Evolutionary conservation across 1,140 invertebrate species (phyloP), one percentile per base, ranked within the genome.

Genomic region (Ceratosolen fusciceps): DNA sequence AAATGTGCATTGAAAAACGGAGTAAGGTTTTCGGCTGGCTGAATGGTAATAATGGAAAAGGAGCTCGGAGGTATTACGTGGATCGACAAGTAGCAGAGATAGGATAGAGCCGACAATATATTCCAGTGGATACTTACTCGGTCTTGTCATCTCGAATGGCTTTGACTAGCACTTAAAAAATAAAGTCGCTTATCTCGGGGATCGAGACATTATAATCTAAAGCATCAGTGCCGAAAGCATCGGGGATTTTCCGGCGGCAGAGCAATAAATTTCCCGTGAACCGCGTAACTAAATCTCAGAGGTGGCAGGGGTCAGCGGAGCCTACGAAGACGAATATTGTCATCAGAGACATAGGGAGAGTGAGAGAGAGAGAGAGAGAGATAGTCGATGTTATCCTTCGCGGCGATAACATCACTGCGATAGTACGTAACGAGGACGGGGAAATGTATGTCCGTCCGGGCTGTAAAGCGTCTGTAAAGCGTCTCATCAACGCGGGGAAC

Each of bases 261-360:
- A 52, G 29, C 67, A 60, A 77, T 77, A 77, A 77, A 71, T 77
- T 75, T 75, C 52, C 43, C 58, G 49, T 10, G 34, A n/a, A 65
- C 26, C 19, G 31, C 65, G n/a, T 24, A 58, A 1, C 49, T 39
- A 37, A 29, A 52, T 37, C 56, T 56, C 26, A 49, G 31, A 54
- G n/a, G 29, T 43, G 67, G 68, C 43, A 75, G 21, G 19, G 37
- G 74, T 73, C 29, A 52, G 19, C 37, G 8, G n/a, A n/a, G n/a
- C n/a, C 60, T 37, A 67, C 54, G 43, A 54, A 29, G 71, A n/a
- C n/a, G n/a, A 74, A 58, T 58, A 74, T 58, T 31, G 49, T 49
- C 29, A 43, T 54, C 31, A n/a, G 54, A 77, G 65, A n/a, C n/a
- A n/a, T n/a, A n/a, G n/a, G n/a, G n/a, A n/a, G n/a, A n/a, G n/a